Percentiles rank a stretch among this genome's conserved stretches.
phyloP scores from a whole-genome alignment of 2,797 vertebrate genomes.

The Bradypodion pumilum region DNA sequence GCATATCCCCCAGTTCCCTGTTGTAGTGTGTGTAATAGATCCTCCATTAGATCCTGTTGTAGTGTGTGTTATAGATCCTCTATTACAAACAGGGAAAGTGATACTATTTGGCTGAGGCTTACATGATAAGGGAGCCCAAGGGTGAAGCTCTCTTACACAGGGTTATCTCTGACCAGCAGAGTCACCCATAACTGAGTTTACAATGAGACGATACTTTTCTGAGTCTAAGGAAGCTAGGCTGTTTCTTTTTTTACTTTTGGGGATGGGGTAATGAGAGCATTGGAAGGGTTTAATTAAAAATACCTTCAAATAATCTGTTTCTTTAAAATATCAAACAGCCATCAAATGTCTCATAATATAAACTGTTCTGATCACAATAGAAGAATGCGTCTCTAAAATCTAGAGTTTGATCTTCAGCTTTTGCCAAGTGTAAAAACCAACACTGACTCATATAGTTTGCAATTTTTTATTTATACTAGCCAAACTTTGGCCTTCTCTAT shows the following conservation, averaged over 20 bases:
- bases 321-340: not conserved
- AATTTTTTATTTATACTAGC: too few relatives aligned
- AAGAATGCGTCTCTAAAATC: too few relatives aligned
- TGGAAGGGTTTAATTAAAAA: too few relatives aligned
- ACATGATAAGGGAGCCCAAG: conserved; percentile 27
- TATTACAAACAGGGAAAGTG: conserved; percentile 1
- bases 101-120: conserved; percentile 1
- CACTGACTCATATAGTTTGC: too few relatives aligned
- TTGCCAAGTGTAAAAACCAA: too few relatives aligned
- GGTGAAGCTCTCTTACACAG: not conserved
- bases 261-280: too few relatives aligned
- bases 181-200: not conserved
- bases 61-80: not conserved
- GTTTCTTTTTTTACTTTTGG: not conserved
- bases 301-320: not conserved
- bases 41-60: not conserved
- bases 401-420: too few relatives aligned
- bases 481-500: too few relatives aligned
- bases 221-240: not conserved
- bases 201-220: not conserved
- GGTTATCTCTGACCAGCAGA: not conserved
- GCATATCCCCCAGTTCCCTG: not conserved
- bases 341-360: not conserved
- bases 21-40: not conserved
- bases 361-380: too few relatives aligned